phyloP scores from a whole-genome alignment of 2,113 vertebrate genomes.

The Vimba vimba region DNA sequence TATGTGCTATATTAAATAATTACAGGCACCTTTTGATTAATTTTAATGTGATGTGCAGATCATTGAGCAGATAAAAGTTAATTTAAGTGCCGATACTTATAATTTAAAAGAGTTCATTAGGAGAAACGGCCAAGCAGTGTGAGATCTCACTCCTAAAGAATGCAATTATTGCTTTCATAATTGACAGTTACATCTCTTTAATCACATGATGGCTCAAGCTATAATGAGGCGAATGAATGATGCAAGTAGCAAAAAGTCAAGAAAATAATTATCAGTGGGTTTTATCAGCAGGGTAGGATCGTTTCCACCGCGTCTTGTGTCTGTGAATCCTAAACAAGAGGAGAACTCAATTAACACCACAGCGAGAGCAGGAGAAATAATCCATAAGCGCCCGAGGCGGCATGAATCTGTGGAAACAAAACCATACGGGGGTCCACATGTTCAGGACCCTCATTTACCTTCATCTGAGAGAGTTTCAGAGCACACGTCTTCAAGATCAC shows the following conservation, averaged over 20 bases:
- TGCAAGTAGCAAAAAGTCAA: background rate
- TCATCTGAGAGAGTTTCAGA: too few species aligned
- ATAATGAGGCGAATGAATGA: constrained; percentile 41
- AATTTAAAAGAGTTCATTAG: background rate
- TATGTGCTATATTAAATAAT: background rate
- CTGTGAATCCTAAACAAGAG: constrained; percentile 53
- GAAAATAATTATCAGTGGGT: constrained; percentile 24
- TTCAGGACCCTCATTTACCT: too few species aligned
- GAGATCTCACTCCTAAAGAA: constrained; percentile 55
- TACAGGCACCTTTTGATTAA: fast-evolving
- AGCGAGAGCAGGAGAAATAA: constrained; percentile 65
- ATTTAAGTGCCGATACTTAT: background rate
- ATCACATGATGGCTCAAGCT: constrained; percentile 56
- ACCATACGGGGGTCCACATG: too few species aligned
- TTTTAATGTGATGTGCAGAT: background rate
- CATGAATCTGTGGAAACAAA: background rate
- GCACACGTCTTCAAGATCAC: too few species aligned
- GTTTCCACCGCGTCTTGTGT: background rate
- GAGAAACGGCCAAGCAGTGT: background rate
- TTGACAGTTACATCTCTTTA: constrained; percentile 69
- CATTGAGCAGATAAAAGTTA: background rate
- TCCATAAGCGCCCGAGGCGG: constrained; percentile 67
- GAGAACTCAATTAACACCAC: constrained; percentile 70
- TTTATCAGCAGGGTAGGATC: constrained; percentile 9
- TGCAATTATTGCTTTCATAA: constrained; percentile 69